Evolutionary conservation across 1,140 invertebrate species (phyloP), one percentile per base, ranked within the genome.

Genomic region (Sminthurides bifidus): DNA sequence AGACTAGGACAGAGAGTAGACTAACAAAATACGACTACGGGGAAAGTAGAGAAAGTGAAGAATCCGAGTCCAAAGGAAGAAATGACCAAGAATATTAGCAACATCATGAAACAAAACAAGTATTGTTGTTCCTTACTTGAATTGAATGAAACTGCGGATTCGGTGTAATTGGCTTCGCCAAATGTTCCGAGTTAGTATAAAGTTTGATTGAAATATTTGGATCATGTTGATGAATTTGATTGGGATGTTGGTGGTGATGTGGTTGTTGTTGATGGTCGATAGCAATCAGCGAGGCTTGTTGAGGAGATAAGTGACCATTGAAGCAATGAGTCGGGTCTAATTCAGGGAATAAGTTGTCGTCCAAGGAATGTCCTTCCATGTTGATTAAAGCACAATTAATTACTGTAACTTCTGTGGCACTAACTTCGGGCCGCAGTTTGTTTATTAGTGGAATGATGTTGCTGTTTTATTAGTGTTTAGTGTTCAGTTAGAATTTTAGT

Each of bases 341-440:
- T 49, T 64, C 63, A 38, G 63, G 63, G 54, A 64, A 64, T 56
- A 64, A 61, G 43, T 64, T 58, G 48, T 61, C 56, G 37, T 64
- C 63, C 31, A 61, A 56, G 56, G 59, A 59, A 52, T 64, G 63
- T 53, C 63, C 63, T 64, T 64, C 63, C 63, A 64, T 64, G 33
- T 52, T 58, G 54, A 61, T 55, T 58, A 54, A 58, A 53, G 54
- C 31, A 35, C 58, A 60, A 60, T 56, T 60, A 55, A 56, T 60
- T 60, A 60, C 53, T 60, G 24, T 27, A 30, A 43, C 24, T 54
- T 54, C 26, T 6, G 14, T 23, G 3, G 38, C 19, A 38, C 24
- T 12, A 46, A 51, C 23, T 15, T 26, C 4, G 8, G 29, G 8
- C 49, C 46, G 29, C 46, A 49, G 30, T 31, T 49, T 31, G 23